phyloP scores from a whole-genome alignment of 2,113 vertebrate species.

The Montifringilla adamsi region DNA sequence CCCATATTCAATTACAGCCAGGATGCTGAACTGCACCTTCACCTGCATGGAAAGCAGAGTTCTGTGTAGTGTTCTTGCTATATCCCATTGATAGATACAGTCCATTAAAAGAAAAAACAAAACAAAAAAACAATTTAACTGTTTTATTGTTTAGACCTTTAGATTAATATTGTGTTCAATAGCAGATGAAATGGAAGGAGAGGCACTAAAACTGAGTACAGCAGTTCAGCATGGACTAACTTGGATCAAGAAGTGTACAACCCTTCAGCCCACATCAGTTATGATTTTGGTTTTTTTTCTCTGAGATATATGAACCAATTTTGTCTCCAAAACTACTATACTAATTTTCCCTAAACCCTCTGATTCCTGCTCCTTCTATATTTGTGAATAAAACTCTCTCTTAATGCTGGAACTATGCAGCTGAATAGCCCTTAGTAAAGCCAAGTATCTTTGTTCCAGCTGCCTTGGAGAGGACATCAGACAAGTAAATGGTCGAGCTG shows the following conservation, averaged over 20 bases:
- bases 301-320: background rate
- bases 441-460: background rate
- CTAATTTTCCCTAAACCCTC: background rate
- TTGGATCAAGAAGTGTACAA: background rate
- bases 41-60: rapidly evolving
- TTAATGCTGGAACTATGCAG: background rate
- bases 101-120: background rate
- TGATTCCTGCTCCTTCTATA: background rate
- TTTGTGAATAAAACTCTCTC: background rate
- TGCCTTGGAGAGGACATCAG: background rate
- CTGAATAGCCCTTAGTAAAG: background rate
- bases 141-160: background rate
- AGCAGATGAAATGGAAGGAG: background rate
- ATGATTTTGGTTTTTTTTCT: background rate
- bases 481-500: background rate
- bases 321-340: background rate
- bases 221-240: background rate
- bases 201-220: background rate
- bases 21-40: background rate
- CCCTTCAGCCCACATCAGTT: background rate
- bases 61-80: background rate
- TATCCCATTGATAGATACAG: background rate
- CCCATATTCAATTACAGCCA: background rate
- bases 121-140: background rate
- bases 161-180: background rate